Base-by-base conservation (phyloP, 1,140 invertebrate genomes). In the Drosophila tani region DNA sequence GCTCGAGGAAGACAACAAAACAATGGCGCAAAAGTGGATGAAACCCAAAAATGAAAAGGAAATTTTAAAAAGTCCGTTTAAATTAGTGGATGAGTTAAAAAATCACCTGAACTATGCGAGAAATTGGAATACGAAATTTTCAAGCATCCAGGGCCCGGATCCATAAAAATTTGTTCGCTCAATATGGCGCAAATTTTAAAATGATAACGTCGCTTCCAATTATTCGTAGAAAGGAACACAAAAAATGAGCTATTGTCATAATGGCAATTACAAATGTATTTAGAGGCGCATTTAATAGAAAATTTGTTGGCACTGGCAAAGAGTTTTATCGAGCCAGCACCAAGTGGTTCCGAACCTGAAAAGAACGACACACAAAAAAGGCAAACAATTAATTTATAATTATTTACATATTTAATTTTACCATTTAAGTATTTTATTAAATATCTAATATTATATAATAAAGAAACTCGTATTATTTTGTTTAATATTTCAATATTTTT, bases 41-140 rank as follows among this genome's bases (percentile, higher is more conserved):
- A 53, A 32, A 19, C 29, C 29, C 0, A 38, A 38, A 32, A 53
- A 53, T 21, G 32, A 53, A 53, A 53, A 11, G 0, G 15, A 24
- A 29, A 35, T 55, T 38, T 17, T 55, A 5, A 32, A 55, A 38
- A 55, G 32, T 55, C 51, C 32, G 7, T 55, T 55, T 29, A 38
- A 32, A 11, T 35, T 17, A n/a, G 29, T 55, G 3, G 29, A 38
- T 27, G 29, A 32, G 51, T 38, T 55, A 53, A 38, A 8, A 55
- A 11, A n/a, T 32, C 35, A 12, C n/a, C 29, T 9, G 7, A 53
- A 12, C 51, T 53, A 8, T n/a, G 51, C 27, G 29, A 35, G 14
- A 35, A 17, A 32, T 35, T 53, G 7, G 14, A 29, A 32, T 14
- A 40, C 14, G 5, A 40, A 40, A 40, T 40, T 14, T 40, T 40